Evolutionary conservation across 1,140 invertebrate genomes (phyloP), one percentile per base, ranked within the genome.

Genomic region (Caerostris darwini): DNA sequence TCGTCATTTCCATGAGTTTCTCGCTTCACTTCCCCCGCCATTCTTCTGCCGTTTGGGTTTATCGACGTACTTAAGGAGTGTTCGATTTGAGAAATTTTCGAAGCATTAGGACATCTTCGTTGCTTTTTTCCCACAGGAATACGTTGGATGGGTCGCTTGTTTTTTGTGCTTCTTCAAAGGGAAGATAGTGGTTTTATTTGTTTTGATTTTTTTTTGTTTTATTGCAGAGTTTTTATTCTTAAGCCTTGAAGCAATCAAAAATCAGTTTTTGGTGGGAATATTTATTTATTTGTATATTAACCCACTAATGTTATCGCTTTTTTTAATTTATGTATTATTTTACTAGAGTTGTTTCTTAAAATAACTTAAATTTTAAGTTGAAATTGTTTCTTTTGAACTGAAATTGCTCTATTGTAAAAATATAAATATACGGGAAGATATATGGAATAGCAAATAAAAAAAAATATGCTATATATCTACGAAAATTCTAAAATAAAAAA

Each of bases 11-110:
- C 54, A 82, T 58, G 88, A n/a, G 34, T 10, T 90, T 19, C 82
- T 91, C 58, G 54, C 77, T 82, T 91, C 90, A 61, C 10, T 17
- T 53, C 58, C 19, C 54, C 19, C 54, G 86, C n/a, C 14, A 64
- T 88, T 88, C 14, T 64, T 53, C 50, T 53, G 56, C 54, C 50
- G n/a, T 88, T 88, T 61, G 58, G 12, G 86, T 88, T 88, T 88
- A 88, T 88, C 50, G 86, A 67, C 50, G 59, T 88, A 53, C 56
- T 14, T 17, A 64, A 61, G 71, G 50, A 85, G 19, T 85, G 17
- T 85, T 56, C 54, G 57, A 85, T 85, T 85, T 64, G 86, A 59
- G 50, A 88, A 88, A 64, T 19, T 34, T 83, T 83, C 82, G 34
- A 12, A 12, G 34, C 71, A 77, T 77, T 77, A 77, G 50, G 71